Conservation (phyloP, 2,888 invertebrate species). For the Hypercompe scribonia region DNA sequence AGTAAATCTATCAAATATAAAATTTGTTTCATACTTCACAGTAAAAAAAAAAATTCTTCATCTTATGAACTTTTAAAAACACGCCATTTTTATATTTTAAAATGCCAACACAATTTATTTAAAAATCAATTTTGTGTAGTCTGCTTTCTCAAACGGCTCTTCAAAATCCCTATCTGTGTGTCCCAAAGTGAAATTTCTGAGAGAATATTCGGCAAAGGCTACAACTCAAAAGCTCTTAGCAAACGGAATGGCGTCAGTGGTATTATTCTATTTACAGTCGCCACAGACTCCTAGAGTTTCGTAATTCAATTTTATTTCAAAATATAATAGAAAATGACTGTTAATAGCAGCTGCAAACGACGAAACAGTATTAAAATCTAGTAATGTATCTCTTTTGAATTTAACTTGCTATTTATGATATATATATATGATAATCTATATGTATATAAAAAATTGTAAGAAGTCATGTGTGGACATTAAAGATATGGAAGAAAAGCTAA, state of each 20-base stretch:
- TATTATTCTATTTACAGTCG: slow-evolving; percentile 10
- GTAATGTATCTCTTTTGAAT: too few species aligned
- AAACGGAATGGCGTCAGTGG: background rate
- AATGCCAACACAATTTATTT: background rate
- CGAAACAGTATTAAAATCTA: too few species aligned
- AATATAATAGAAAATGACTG: background rate
- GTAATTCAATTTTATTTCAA: slow-evolving; percentile 1
- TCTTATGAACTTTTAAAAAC: too few species aligned
- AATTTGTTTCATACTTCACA: too few species aligned
- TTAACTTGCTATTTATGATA: too few species aligned
- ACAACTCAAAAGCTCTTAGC: slow-evolving; percentile 9
- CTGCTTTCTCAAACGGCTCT: background rate
- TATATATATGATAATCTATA: too few species aligned
- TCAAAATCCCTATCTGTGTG: background rate
- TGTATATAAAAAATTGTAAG: too few species aligned
- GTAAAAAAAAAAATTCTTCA: too few species aligned
- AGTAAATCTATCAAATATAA: too few species aligned
- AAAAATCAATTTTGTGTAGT: background rate
- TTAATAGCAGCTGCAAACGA: background rate
- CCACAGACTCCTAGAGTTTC: background rate
- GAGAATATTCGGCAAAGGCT: slow-evolving; percentile 5
- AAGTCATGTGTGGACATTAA: too few species aligned
- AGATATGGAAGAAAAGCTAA: too few species aligned
- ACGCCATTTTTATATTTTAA: too few species aligned
- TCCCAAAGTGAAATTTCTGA: slow-evolving; percentile 7